These are phyloP conservation scores for Phenacoccus solenopsis DNA, from an alignment of 1,140 invertebrate species.

Conservation along the genomic window DNA sequence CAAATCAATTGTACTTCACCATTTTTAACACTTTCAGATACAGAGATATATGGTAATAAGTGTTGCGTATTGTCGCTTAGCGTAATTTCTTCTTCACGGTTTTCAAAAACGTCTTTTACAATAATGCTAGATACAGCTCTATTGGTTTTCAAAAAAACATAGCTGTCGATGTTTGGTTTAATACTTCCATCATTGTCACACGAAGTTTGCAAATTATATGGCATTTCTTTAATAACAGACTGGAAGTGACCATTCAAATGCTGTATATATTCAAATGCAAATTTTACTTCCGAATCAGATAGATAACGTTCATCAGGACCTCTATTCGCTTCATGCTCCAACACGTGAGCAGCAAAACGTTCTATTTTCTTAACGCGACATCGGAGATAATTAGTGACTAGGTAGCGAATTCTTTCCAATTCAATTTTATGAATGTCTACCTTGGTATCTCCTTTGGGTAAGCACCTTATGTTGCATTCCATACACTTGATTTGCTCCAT, in stretches of 20 bases:
- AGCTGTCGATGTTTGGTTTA: constrained; percentile 55
- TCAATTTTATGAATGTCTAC: constrained; percentile 70
- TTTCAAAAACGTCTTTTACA: constrained; percentile 44
- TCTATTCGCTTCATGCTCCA: constrained; percentile 48
- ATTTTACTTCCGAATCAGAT: constrained; percentile 53
- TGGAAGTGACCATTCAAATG: constrained; percentile 42
- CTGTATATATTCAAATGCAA: constrained; percentile 52
- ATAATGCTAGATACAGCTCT: constrained; percentile 48
- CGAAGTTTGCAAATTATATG: constrained; percentile 44
- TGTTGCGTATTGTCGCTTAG: constrained; percentile 60
- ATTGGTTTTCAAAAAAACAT: constrained; percentile 65
- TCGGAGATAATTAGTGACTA: constrained; percentile 68
- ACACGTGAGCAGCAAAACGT: constrained; percentile 49
- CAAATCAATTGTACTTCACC: constrained; percentile 43
- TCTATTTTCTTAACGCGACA: constrained; percentile 69
- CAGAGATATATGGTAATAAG: constrained; percentile 58
- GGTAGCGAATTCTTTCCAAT: constrained; percentile 60
- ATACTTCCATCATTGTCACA: constrained; percentile 47
- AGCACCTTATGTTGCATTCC: constrained; percentile 61
- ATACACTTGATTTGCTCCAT: constrained; percentile 69
- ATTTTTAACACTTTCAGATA: constrained; percentile 57
- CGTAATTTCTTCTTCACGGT: constrained; percentile 55
- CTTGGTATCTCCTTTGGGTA: constrained; percentile 59
- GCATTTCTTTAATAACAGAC: constrained; percentile 32
- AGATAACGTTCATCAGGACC: constrained; percentile 43